Percentiles rank a stretch among this genome's conserved stretches.
Evolutionary conservation across 2,888 invertebrate genomes (phyloP).

Genomic region (Drosophila silvestris): DNA sequence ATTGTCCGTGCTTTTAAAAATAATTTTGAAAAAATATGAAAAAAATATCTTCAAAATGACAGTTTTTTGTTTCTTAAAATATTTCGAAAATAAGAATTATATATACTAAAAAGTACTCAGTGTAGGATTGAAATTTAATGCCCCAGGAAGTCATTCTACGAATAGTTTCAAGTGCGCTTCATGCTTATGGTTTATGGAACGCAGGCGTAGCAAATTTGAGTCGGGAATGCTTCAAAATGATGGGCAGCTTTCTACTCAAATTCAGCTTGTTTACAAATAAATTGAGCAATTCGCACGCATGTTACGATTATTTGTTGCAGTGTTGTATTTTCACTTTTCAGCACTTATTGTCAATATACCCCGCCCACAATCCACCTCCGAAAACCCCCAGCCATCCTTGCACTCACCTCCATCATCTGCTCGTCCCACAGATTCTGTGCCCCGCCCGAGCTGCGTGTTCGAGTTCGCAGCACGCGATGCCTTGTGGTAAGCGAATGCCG

Average conservation of each 20-base stretch:
- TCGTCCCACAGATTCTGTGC: conserved; percentile 85
- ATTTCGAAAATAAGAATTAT: neutral
- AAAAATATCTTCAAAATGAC: neutral
- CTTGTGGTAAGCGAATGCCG: conserved; percentile 83
- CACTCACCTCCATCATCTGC: conserved; percentile 84
- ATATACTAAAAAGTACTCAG: neutral
- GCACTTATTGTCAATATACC: neutral
- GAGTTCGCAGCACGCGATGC: conserved; percentile 83
- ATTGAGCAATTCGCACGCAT: neutral
- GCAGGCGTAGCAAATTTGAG: neutral
- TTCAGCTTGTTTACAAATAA: neutral
- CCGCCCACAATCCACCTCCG: neutral
- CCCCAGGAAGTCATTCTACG: neutral
- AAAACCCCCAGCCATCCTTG: neutral
- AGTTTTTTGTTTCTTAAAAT: neutral
- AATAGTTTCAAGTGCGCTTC: neutral
- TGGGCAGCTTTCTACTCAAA: neutral
- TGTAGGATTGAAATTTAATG: neutral
- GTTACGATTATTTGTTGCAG: neutral
- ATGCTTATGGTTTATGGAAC: neutral
- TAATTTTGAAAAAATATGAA: neutral
- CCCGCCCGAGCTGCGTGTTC: conserved; percentile 84
- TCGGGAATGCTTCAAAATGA: neutral
- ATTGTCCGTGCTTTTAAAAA: no score
- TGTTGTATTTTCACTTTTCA: neutral